Conservation (phyloP, 2,113 vertebrate genomes). For the Amphilophus citrinellus region DNA sequence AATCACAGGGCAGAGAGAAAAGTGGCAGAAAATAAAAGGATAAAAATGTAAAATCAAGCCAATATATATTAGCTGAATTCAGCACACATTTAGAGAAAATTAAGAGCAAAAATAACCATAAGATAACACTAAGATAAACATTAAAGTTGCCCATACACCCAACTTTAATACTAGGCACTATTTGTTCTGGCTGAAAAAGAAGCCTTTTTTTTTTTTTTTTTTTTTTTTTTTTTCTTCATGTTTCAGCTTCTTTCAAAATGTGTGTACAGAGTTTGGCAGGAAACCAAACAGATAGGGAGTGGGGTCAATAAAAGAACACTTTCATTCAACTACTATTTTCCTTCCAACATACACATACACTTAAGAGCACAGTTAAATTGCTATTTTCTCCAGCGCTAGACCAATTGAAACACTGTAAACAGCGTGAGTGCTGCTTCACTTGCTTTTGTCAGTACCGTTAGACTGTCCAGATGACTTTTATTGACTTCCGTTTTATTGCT, state of each 20-base stretch:
- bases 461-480: constrained; percentile 41
- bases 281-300: constrained; percentile 59
- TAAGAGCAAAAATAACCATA: background rate
- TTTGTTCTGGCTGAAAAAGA: constrained; percentile 49
- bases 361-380: constrained; percentile 47
- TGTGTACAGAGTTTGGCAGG: constrained; percentile 50
- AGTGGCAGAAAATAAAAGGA: background rate
- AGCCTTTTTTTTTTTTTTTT: background rate
- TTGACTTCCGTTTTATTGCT: constrained; percentile 26
- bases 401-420: constrained; percentile 34
- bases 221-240: background rate
- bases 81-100: background rate
- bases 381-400: constrained; percentile 31
- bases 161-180: background rate
- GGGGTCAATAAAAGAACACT: constrained; percentile 55
- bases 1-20: background rate
- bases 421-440: constrained; percentile 36
- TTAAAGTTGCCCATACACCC: constrained; percentile 2
- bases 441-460: constrained; percentile 24
- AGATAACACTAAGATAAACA: background rate
- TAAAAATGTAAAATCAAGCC: background rate
- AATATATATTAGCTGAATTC: background rate
- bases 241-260: constrained; percentile 40
- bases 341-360: constrained; percentile 42
- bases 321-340: constrained; percentile 45